Evolutionary conservation across 1,140 invertebrate genomes (phyloP).

Genomic region (Monomorium pharaonis): DNA sequence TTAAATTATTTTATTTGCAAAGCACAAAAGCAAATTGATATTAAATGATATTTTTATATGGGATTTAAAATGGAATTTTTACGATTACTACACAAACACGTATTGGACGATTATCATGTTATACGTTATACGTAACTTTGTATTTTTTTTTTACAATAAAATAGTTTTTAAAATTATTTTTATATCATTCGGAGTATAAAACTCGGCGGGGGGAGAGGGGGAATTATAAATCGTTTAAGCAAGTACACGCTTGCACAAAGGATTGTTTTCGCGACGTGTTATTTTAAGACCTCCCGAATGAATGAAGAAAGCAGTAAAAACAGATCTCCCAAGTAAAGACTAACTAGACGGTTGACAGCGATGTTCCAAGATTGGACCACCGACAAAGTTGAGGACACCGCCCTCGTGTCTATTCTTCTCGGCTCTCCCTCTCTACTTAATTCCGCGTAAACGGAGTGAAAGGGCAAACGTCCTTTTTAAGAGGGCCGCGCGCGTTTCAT

Average conservation of each 20-base stretch:
- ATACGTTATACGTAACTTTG: not conserved
- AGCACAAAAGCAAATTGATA: conserved; percentile 1
- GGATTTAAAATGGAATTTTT: not conserved
- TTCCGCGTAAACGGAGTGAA: not conserved
- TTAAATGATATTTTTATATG: not conserved
- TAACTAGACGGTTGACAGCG: conserved; percentile 58
- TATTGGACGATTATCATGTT: not conserved
- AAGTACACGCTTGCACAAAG: conserved; percentile 15
- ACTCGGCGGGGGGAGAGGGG: not conserved
- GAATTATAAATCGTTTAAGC: not conserved
- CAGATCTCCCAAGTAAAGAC: conserved; percentile 43
- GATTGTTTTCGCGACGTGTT: conserved; percentile 42
- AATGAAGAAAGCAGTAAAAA: conserved; percentile 40
- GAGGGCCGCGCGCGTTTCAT: not conserved
- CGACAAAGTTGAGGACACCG: conserved; percentile 18
- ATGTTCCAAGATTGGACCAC: conserved; percentile 53
- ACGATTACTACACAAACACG: not conserved
- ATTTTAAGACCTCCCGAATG: conserved; percentile 46
- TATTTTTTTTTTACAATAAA: not conserved
- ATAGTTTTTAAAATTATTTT: not conserved
- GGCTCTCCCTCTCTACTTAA: not conserved
- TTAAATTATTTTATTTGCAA: conserved; percentile 20
- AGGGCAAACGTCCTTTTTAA: not conserved
- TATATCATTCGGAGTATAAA: not conserved
- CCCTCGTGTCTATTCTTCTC: conserved; percentile 10